Evolutionary conservation across 2,797 vertebrate species (phyloP).

Genomic region (Galagoides demidoff): DNA sequence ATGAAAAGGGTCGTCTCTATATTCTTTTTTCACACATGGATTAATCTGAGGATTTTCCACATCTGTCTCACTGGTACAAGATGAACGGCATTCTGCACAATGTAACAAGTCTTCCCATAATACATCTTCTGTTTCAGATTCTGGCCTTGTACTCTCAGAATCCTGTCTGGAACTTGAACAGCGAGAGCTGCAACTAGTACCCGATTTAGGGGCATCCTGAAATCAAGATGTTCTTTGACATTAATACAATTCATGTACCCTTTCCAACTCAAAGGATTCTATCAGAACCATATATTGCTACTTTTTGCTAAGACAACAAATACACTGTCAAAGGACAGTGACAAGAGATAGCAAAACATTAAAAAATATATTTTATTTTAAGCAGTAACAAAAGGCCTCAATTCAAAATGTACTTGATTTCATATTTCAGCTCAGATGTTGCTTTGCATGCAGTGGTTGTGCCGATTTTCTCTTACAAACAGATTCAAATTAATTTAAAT

Average conservation of each 20-base stretch:
- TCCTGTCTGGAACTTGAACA: constrained; percentile 97
- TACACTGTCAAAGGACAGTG: constrained; percentile 41
- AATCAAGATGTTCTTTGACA: constrained; percentile 81
- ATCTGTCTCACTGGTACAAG: constrained; percentile 97
- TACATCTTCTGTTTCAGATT: constrained; percentile 97
- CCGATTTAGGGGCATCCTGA: constrained; percentile 95
- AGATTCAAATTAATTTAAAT: constrained; percentile 42
- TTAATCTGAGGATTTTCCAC: constrained; percentile 93
- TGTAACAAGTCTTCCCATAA: constrained; percentile 99
- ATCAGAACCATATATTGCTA: constrained; percentile 57
- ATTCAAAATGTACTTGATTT: constrained; percentile 53
- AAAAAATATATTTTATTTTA: constrained; percentile 52
- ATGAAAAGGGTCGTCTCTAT: constrained; percentile 98
- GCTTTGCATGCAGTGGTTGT: constrained; percentile 2
- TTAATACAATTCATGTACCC: constrained; percentile 72
- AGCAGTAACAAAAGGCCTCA: constrained; percentile 56
- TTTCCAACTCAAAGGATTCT: constrained; percentile 68
- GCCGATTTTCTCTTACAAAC: constrained; percentile 33
- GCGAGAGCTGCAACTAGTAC: constrained; percentile 96
- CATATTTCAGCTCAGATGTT: constrained; percentile 34
- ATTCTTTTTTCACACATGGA: constrained; percentile 94
- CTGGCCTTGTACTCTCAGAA: constrained; percentile 96
- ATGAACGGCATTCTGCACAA: constrained; percentile 96
- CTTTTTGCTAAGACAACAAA: constrained; percentile 49
- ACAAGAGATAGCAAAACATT: constrained; percentile 37